Percentiles rank a stretch among this genome's conserved stretches.
phyloP scores from a whole-genome alignment of 2,797 vertebrate genomes.

The Sternotherus odoratus region DNA sequence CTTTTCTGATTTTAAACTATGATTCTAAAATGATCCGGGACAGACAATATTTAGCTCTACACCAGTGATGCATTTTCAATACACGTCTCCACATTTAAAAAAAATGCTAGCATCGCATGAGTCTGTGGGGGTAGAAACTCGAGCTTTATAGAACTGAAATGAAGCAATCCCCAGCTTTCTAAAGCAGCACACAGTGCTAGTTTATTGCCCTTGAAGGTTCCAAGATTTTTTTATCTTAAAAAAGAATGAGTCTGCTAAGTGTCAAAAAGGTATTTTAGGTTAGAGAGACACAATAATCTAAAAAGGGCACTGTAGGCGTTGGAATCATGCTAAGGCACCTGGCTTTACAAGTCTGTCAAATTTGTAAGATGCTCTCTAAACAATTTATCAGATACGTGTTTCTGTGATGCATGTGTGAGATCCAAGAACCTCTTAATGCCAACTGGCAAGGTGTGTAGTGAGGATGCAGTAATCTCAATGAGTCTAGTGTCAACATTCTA shows the following conservation, averaged over 20 bases:
- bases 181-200: not conserved
- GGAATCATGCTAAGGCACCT: not conserved
- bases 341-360: not conserved
- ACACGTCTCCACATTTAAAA: not conserved
- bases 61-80: not conserved
- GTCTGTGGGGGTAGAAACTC: not conserved
- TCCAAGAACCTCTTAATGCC: too few species aligned
- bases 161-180: not conserved
- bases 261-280: not conserved
- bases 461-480: too few species aligned
- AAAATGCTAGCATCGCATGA: not conserved
- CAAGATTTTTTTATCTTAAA: not conserved
- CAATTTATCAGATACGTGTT: not conserved
- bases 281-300: fast-evolving
- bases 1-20: not conserved
- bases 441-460: too few species aligned
- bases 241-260: not conserved
- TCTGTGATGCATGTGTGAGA: not conserved
- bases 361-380: not conserved
- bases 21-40: not conserved
- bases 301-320: not conserved
- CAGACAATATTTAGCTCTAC: not conserved
- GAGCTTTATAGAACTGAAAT: not conserved
- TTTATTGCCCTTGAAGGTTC: not conserved
- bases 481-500: too few species aligned